A percentile compares a stretch with the other conserved stretches of the same genome.
These are phyloP conservation scores for Willisornis vidua DNA, from an alignment of 2,113 vertebrate species.

Conservation along the genomic window DNA sequence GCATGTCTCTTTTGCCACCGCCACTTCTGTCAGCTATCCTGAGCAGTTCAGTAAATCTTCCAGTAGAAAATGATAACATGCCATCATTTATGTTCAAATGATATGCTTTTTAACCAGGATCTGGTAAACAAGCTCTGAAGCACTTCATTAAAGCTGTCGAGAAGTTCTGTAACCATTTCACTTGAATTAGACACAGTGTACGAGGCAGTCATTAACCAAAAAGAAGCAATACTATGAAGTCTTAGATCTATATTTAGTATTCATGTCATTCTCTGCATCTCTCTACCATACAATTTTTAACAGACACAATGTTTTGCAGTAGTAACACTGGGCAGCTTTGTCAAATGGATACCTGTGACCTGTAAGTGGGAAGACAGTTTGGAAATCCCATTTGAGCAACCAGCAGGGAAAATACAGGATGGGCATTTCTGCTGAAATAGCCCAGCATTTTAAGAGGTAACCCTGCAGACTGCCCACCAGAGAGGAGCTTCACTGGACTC, in stretches of 20 bases:
- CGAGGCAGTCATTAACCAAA: background rate
- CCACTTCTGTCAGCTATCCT: conserved; percentile 4
- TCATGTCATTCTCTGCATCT: background rate
- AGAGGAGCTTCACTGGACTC: background rate
- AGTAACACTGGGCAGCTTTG: background rate
- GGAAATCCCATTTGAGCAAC: background rate
- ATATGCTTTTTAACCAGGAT: conserved; percentile 9
- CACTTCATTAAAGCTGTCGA: background rate
- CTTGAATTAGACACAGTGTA: background rate
- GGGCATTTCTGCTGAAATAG: background rate
- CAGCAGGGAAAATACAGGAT: background rate
- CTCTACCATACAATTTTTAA: background rate
- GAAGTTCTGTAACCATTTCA: background rate
- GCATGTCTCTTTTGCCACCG: background rate
- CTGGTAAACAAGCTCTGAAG: conserved; percentile 29
- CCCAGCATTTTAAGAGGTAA: background rate
- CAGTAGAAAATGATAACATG: background rate
- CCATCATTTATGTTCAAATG: background rate
- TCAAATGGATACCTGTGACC: background rate
- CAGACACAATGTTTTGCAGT: background rate
- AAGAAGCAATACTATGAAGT: background rate
- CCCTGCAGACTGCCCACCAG: background rate
- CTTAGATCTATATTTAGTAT: background rate
- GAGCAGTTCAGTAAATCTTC: conserved; percentile 7
- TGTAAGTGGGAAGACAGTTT: background rate